phyloP scores from a whole-genome alignment of 2,113 vertebrate genomes.

The Oryzias curvinotus region DNA sequence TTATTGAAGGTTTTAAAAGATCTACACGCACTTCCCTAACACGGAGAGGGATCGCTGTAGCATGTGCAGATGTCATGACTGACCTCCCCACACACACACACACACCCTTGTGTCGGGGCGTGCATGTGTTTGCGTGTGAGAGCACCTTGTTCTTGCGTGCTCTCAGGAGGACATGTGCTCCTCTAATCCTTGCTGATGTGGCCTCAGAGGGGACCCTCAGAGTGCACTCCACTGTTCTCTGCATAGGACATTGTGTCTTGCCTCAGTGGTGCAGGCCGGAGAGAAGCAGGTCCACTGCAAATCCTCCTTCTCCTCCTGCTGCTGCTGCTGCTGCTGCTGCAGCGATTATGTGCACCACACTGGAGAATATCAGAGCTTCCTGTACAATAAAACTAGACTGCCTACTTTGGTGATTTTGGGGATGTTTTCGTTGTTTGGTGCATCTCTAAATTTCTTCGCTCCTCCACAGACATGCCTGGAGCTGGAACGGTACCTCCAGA shows the following conservation, averaged over 20 bases:
- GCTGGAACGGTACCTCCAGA: conserved; percentile 95
- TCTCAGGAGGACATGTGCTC: conserved; percentile 40
- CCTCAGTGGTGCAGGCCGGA: conserved; percentile 26
- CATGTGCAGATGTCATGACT: conserved; percentile 70
- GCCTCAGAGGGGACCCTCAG: conserved; percentile 44
- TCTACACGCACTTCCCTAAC: conserved; percentile 70
- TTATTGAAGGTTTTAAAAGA: conserved; percentile 76
- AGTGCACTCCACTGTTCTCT: conserved; percentile 27
- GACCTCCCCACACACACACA: background rate
- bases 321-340: conserved; percentile 17
- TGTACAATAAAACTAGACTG: background rate
- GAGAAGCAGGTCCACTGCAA: conserved; percentile 28
- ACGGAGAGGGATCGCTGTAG: conserved; percentile 46
- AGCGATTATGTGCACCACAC: conserved; percentile 40
- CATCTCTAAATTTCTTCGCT: conserved; percentile 19
- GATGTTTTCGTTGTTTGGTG: conserved; percentile 28
- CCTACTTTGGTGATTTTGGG: conserved; percentile 20
- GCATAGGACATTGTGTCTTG: conserved; percentile 65
- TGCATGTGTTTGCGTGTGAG: conserved; percentile 1
- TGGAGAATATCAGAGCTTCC: conserved; percentile 10
- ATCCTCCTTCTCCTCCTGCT: conserved; percentile 1
- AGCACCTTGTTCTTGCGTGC: conserved; percentile 46
- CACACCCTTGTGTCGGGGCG: background rate
- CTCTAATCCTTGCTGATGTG: conserved; percentile 51
- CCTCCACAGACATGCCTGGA: conserved; percentile 90